Base-by-base conservation (phyloP, 2,888 invertebrate genomes). In the Folsomia candida region DNA sequence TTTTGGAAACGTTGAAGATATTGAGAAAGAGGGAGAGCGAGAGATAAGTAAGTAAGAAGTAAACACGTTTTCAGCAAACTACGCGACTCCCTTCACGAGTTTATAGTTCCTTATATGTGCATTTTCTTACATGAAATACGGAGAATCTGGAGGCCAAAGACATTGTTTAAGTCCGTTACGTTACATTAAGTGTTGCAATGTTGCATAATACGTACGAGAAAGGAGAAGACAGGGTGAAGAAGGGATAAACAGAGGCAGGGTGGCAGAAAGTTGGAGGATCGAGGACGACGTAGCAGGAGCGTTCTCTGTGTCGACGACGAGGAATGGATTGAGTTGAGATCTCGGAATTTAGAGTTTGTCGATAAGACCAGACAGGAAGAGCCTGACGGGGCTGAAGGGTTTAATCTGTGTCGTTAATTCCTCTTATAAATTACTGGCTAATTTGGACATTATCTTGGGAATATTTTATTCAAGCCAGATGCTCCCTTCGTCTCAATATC, bases 361-460 rank as follows among this genome's bases (percentile, higher is more conserved):
- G n/a, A n/a, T n/a, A n/a, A 11, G 47, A 18, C 47, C 47, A 47
- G 18, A 47, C 47, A 47, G 18, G 24, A 18, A 59, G 24, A n/a
- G n/a, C n/a, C n/a, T n/a, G n/a, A 59, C n/a, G n/a, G n/a, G n/a
- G n/a, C n/a, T n/a, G n/a, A 62, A 24, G 62, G 28, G 4, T 62
- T 62, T 62, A 62, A 62, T 62, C 29, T 27, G 18, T 27, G 22
- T 27, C 18, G 47, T 47, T 47, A 26, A 60, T 60, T 60, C 62
- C 27, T 62, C 26, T 62, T 62, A 62, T 62, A 62, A 62, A 62
- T 62, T 62, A 62, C 62, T 26, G n/a, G n/a, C 62, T 62, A 62
- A 62, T 62, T 62, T 62, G 62, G 37, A 28, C 62, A 62, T 62
- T 62, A 62, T 62, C 62, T 25, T 62, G 62, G 62, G 62, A 62